Evolutionary conservation across 53 echinoderm and acorn worm species (phyloP).

Genomic region (Mesocentrotus franciscanus): DNA sequence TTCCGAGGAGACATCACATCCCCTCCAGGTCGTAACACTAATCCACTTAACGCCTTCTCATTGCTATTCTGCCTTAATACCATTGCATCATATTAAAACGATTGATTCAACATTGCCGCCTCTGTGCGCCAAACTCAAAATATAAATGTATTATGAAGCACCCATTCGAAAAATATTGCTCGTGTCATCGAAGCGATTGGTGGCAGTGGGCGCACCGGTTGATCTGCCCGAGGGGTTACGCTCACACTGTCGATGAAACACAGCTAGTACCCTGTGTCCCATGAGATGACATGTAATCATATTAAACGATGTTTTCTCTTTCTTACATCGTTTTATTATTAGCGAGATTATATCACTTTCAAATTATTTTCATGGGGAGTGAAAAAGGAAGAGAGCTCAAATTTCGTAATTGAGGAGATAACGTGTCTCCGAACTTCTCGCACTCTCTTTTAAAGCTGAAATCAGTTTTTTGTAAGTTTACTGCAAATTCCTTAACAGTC

Average conservation of each 20-base stretch:
- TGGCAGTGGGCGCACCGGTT: neutral
- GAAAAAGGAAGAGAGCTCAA: conserved; percentile 4
- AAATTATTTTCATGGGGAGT: conserved; percentile 14
- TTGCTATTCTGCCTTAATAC: conserved; percentile 30
- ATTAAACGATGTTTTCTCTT: conserved; percentile 47
- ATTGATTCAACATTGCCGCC: conserved; percentile 54
- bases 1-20: neutral
- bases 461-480: neutral
- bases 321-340: conserved; percentile 27
- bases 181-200: conserved; percentile 40
- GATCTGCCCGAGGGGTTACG: neutral
- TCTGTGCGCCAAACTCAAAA: conserved; percentile 1
- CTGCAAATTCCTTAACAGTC: neutral
- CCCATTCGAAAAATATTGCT: conserved; percentile 43
- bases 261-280: conserved; percentile 58
- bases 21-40: conserved; percentile 20
- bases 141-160: conserved; percentile 25
- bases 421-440: neutral
- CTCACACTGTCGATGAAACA: conserved; percentile 4
- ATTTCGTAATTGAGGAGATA: conserved; percentile 11
- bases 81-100: conserved; percentile 57
- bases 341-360: conserved; percentile 66
- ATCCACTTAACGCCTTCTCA: conserved; percentile 47
- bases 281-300: conserved; percentile 52
- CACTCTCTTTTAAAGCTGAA: neutral